Evolutionary conservation across 2,113 vertebrate species (phyloP).

Genomic region (Pardalotus punctatus): DNA sequence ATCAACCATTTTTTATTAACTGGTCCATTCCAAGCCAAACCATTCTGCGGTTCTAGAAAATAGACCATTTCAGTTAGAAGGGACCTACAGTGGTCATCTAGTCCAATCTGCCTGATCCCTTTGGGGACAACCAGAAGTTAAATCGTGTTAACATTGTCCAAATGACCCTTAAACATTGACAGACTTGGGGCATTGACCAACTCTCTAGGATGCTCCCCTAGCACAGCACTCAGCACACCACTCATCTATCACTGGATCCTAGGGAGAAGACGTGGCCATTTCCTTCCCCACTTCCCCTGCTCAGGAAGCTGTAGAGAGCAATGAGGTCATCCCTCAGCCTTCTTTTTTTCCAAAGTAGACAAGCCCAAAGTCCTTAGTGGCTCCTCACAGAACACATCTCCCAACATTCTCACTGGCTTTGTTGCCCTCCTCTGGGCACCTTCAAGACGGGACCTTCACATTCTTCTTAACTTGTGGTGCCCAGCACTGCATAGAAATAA

Average conservation of each 20-base stretch:
- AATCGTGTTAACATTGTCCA: background rate
- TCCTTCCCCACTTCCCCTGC: fast-evolving
- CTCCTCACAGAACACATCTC: fast-evolving
- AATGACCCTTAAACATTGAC: background rate
- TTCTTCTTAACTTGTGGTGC: background rate
- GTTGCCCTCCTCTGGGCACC: background rate
- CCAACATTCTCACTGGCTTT: background rate
- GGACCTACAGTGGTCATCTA: background rate
- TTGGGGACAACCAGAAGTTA: background rate
- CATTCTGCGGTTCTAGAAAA: background rate
- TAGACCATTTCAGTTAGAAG: background rate
- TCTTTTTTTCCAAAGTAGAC: background rate
- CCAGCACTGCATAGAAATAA: background rate
- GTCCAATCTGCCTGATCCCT: background rate
- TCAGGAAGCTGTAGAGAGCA: background rate
- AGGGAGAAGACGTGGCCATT: background rate
- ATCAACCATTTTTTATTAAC: background rate
- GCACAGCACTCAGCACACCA: background rate
- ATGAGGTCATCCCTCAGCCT: background rate
- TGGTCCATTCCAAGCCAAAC: background rate
- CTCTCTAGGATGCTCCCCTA: background rate
- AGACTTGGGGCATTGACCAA: background rate
- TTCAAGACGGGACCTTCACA: background rate
- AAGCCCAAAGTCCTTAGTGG: background rate
- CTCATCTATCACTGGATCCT: background rate